Evolutionary conservation across 1,140 invertebrate genomes (phyloP), one percentile per base, ranked within the genome.

Genomic region (Cydia splendana): DNA sequence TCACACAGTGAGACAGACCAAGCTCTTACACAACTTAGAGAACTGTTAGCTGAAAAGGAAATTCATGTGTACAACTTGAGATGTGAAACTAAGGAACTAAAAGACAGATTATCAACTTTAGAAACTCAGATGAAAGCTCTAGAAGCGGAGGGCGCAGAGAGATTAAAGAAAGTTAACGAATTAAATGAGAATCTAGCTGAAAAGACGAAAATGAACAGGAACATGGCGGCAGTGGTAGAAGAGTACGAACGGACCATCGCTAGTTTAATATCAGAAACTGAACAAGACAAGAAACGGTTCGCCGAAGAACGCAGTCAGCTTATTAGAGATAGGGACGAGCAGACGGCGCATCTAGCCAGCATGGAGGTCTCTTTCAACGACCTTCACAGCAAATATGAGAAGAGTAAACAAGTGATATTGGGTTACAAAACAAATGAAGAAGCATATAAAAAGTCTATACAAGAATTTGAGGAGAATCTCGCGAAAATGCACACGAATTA

Each of bases 301-400:
- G 88, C 85, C 4, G 91, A 93, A 78, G 93, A 94, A 77, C 84
- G 87, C 79, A 79, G 80, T 7, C 84, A 78, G 73, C 78, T 94
- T 57, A 89, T 91, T 77, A 90, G 89, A 51, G 95, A 96, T 83
- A 94, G 95, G 82, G 95, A 96, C 81, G 94, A 96, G 88, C 96
- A 96, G 79, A 93, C 95, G 77, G 94, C 96, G 83, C 96, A 97
- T 88, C 90, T 97, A 73, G 94, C 95, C 48, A 96, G 95, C 83
- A 95, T 97, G 86, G 96, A 97, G 93, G 94, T 95, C 75, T 96
- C 96, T 38, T 97, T 97, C 85, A 96, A 95, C 77, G 96, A 97
- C 92, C 94, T 97, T 79, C 96, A 97, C 87, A 95, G 94, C 28
- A 94, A 94, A 84, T 94, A 93, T 75, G 93, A 94, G 75, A 92